Conservation (phyloP, 2,113 vertebrate genomes). For the Lepus europaeus region DNA sequence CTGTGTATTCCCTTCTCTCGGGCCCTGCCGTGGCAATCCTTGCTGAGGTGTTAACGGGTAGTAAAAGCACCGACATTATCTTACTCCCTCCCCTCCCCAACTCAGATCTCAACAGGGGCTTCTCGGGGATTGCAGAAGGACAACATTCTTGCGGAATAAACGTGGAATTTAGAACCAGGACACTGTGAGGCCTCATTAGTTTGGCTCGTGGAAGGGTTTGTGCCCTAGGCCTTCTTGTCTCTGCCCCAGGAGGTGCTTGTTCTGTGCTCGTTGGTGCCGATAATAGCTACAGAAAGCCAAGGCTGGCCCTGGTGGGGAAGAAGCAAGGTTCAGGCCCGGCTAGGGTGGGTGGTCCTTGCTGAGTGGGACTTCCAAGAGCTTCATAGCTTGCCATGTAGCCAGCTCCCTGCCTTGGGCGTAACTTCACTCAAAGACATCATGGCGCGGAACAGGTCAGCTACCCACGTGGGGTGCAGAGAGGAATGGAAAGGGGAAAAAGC, state of each 20-base stretch:
- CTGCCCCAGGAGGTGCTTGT: neutral
- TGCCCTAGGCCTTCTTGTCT: neutral
- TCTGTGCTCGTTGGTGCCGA: neutral
- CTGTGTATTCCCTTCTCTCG: neutral
- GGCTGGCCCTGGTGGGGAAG: neutral
- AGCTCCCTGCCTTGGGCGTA: neutral
- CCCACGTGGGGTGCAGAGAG: neutral
- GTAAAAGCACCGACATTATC: neutral
- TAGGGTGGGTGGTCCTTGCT: neutral
- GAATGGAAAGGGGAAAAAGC: constrained; percentile 7
- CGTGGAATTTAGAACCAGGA: constrained; percentile 48
- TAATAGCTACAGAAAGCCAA: neutral
- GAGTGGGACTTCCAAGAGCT: constrained; percentile 24
- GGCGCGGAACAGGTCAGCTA: neutral
- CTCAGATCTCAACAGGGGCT: neutral
- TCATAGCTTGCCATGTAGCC: neutral
- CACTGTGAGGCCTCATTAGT: neutral
- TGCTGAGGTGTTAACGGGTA: neutral
- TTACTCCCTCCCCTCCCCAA: neutral
- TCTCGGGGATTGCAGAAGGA: neutral
- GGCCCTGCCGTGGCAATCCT: neutral
- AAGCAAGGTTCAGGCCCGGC: neutral
- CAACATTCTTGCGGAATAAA: neutral
- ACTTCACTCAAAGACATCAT: neutral
- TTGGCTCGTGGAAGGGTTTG: neutral